Evolutionary conservation across 1,140 invertebrate species (phyloP).

Genomic region (Cyclargus thomasi): DNA sequence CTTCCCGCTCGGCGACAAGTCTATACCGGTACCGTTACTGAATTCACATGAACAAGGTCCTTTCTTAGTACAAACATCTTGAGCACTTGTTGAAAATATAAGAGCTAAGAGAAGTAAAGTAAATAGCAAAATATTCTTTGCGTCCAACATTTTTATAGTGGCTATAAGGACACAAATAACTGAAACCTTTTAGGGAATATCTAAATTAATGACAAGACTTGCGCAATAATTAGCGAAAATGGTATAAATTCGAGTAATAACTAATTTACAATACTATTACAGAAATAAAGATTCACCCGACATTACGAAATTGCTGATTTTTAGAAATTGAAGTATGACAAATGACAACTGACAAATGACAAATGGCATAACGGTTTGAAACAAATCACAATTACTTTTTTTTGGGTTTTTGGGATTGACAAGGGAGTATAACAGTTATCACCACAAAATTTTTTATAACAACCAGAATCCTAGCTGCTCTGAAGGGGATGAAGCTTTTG

Average conservation of each 20-base stretch:
- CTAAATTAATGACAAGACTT: background rate
- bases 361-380: too few species aligned
- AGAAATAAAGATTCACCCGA: background rate
- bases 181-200: background rate
- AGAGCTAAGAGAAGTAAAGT: conserved; percentile 18
- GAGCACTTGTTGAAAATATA: conserved; percentile 27
- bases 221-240: background rate
- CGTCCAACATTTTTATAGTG: background rate
- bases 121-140: conserved; percentile 4
- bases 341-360: too few species aligned
- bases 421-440: too few species aligned
- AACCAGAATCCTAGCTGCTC: too few species aligned
- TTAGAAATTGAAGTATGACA: background rate
- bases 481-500: too few species aligned
- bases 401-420: too few species aligned
- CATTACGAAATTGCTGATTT: background rate
- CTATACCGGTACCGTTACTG: conserved; percentile 68
- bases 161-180: background rate
- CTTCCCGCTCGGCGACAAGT: conserved; percentile 45
- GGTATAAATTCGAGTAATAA: background rate
- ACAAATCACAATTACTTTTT: too few species aligned
- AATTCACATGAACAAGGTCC: conserved; percentile 59
- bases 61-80: conserved; percentile 58
- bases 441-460: too few species aligned
- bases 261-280: background rate